Conservation (phyloP, 2,888 invertebrate genomes). For the Sinotaia quadrata region DNA sequence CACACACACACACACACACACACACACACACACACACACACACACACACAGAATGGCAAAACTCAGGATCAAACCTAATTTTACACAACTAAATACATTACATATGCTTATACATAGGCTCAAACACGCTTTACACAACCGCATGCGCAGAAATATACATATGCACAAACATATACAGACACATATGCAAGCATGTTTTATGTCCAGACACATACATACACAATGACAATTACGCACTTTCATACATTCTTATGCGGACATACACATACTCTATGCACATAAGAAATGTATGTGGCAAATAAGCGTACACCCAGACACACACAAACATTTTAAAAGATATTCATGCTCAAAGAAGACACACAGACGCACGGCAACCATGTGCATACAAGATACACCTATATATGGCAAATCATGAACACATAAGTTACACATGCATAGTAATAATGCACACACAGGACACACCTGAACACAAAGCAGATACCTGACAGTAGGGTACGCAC, state of each 20-base stretch:
- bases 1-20: conserved; percentile 15
- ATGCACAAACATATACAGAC: neutral
- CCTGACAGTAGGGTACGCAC: no score
- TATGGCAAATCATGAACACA: no score
- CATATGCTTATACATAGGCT: neutral
- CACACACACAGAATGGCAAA: neutral
- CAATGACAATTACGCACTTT: neutral
- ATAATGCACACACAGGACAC: no score
- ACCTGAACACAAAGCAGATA: no score
- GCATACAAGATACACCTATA: no score
- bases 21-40: conserved; percentile 9
- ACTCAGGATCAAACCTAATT: neutral
- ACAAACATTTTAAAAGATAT: no score
- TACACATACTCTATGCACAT: no score
- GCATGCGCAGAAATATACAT: neutral
- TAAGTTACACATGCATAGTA: no score
- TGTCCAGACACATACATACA: neutral
- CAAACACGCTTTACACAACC: neutral
- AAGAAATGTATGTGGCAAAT: no score
- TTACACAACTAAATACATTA: neutral
- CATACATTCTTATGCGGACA: neutral
- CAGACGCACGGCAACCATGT: no score
- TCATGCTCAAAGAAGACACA: no score
- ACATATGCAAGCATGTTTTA: neutral
- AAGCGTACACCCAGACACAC: no score